Base-by-base conservation (phyloP, 2,888 invertebrate genomes). In the Ophion obscuratus region DNA sequence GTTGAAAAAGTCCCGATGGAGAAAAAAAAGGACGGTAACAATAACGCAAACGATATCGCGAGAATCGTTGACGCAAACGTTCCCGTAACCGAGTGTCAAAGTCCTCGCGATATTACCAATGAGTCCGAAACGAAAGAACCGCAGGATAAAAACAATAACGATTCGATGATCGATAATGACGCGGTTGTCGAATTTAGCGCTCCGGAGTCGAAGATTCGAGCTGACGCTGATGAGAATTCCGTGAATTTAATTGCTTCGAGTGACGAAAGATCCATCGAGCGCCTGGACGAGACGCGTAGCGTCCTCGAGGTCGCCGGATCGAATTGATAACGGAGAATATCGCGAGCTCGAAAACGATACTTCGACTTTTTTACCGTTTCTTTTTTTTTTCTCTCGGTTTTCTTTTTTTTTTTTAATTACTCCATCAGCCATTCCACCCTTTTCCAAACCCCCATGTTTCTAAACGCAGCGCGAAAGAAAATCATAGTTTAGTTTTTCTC, bases 61-160 rank as follows among this genome's bases (percentile, higher is more conserved):
- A 68, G 77, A 75, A 77, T 47, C 57, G 57, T 67, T n/a, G 73
- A 82, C 10, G 68, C 66, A 3, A 73, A 82, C 20, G 68, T 40
- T 40, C 7, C 31, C 80, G 10, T 20, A 71, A 36, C 62, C 76
- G 73, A 62, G 70, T 75, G 31, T 66, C 27, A 76, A 77, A 67
- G 53, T 74, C 6, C 11, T 47, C 62, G 62, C 31, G 61, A 57
- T n/a, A n/a, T 70, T 66, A 67, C 40, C 77, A 88, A 24, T 82
- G n/a, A 84, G 80, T 68, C 66, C 78, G 83, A 81, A 59, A 53
- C 53, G 14, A 74, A 68, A 64, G 66, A 81, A 44, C n/a, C 71
- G 5, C 64, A 40, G 36, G 88, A 90, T 84, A 79, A 80, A 20
- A 88, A 90, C 64, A 88, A 89, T 85, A 90, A 89, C 76, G 84